Evolutionary conservation across 2,113 vertebrate species (phyloP), one percentile per base, ranked within the genome.

Genomic region (Tichodroma muraria): DNA sequence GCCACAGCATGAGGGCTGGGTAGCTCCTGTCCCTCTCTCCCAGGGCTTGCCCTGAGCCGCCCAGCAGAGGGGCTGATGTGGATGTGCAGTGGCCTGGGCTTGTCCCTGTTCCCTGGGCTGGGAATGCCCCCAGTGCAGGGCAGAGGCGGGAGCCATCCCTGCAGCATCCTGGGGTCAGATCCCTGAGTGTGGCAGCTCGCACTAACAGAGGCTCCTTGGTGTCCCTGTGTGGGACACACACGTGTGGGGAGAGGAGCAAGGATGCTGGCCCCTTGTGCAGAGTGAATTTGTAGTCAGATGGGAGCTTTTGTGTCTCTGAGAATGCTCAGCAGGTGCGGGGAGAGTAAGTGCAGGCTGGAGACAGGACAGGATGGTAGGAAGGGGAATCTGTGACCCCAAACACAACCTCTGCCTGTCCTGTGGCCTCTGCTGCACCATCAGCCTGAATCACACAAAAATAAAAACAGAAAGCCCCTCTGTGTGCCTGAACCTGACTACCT

Each of bases 1-100:
- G 60, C 33, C 8, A 3, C 66, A 72, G 31, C 47, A 8, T 0
- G 0, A 19, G 35, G 10, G 38, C 27, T 61, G 28, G 24, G 3
- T 1, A 25, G 5, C 8, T 85, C 53, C 38, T 37, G 12, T 24
- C 56, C 27, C 56, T 40, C 33, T 35, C 12, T 50, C 7, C 61
- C 40, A 25, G 28, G 33, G 30, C 73, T 63, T 17, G 56, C 15
- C 37, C 73, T 20, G 21, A 65, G 30, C 45, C 22, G 30, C 45
- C 40, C 44, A 45, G 21, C 17, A 45, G 13, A 25, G 37, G 23
- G 24, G 28, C 63, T 54, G 50, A 6, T 1, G 15, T 57, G 19
- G n/a, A 6, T 20, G 20, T 44, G 24, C 4, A 2, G 14, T 25
- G 56, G 10, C 20, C 63, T 45, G 45, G 61, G 14, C 13, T 75